A percentile compares a stretch with the other conserved stretches of the same genome.
Evolutionary conservation across 1,140 invertebrate genomes (phyloP).

Genomic region (Paracyclopina nana): DNA sequence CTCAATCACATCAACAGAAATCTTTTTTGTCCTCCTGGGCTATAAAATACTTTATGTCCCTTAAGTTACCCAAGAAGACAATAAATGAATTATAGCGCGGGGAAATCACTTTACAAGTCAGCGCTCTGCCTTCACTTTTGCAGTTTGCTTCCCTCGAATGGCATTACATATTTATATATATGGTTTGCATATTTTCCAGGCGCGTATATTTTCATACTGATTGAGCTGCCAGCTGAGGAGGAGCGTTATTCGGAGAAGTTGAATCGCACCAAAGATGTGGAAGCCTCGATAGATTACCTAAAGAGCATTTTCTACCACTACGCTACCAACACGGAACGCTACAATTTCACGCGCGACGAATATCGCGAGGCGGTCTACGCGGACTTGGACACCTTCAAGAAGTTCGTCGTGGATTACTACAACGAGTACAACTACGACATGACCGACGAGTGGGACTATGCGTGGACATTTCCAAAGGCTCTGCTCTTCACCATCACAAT

Average conservation of each 20-base stretch:
- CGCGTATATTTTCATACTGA: slow-evolving; percentile 21
- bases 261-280: slow-evolving; percentile 6
- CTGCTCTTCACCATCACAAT: slow-evolving; percentile 23
- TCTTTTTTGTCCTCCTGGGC: too few species aligned
- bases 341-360: slow-evolving; percentile 8
- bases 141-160: not conserved
- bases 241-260: slow-evolving; percentile 11
- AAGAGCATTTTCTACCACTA: slow-evolving; percentile 12
- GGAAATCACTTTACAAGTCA: not conserved
- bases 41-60: too few species aligned
- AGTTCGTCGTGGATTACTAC: slow-evolving; percentile 21
- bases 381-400: slow-evolving; percentile 20
- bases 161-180: not conserved
- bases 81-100: too few species aligned
- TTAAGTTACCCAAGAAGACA: too few species aligned
- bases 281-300: not conserved
- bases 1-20: too few species aligned
- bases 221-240: slow-evolving; percentile 19
- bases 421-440: slow-evolving; percentile 22
- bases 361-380: slow-evolving; percentile 8
- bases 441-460: slow-evolving; percentile 20
- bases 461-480: slow-evolving; percentile 23
- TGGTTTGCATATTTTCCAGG: slow-evolving; percentile 11
- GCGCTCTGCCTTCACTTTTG: not conserved
- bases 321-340: slow-evolving; percentile 3